Percentiles rank a stretch among this genome's conserved stretches.
Conservation (phyloP, 2,113 vertebrate genomes). For the Trematocara stigmaticum region DNA sequence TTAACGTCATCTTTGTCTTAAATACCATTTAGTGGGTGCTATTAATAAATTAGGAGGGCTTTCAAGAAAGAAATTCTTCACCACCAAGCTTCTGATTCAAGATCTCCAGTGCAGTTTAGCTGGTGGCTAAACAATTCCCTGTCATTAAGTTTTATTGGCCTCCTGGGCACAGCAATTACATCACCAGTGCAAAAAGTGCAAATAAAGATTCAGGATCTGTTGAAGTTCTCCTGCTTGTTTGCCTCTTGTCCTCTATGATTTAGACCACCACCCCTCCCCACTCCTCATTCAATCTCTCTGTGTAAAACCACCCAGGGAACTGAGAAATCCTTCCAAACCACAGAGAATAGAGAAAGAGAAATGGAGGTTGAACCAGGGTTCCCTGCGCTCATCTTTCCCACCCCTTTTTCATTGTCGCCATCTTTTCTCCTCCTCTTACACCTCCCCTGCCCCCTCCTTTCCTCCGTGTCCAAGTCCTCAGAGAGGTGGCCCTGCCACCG, state of each 20-base stretch:
- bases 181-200: constrained; percentile 27
- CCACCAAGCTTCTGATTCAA: constrained; percentile 28
- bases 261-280: constrained; percentile 37
- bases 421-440: constrained; percentile 39
- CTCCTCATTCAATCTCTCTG: constrained; percentile 45
- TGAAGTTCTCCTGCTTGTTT: constrained; percentile 54
- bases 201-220: constrained; percentile 46
- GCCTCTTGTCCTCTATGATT: constrained; percentile 52
- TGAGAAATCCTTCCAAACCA: constrained; percentile 47
- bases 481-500: constrained; percentile 67
- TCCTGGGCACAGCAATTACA: constrained; percentile 38
- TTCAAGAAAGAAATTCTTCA: constrained; percentile 31
- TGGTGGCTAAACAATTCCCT: constrained; percentile 50
- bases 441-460: constrained; percentile 1
- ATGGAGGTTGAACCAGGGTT: constrained; percentile 49
- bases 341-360: constrained; percentile 48
- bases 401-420: constrained; percentile 60
- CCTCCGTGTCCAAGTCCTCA: constrained; percentile 46
- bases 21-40: background rate
- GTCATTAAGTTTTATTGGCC: constrained; percentile 54
- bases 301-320: constrained; percentile 64
- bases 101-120: constrained; percentile 14
- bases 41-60: constrained; percentile 27
- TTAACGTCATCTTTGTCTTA: constrained; percentile 1
- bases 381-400: constrained; percentile 64